Percentiles rank a stretch among this genome's conserved stretches.
Evolutionary conservation across 2,797 vertebrate species (phyloP).

Genomic region (Hypotaenidia okinawae): DNA sequence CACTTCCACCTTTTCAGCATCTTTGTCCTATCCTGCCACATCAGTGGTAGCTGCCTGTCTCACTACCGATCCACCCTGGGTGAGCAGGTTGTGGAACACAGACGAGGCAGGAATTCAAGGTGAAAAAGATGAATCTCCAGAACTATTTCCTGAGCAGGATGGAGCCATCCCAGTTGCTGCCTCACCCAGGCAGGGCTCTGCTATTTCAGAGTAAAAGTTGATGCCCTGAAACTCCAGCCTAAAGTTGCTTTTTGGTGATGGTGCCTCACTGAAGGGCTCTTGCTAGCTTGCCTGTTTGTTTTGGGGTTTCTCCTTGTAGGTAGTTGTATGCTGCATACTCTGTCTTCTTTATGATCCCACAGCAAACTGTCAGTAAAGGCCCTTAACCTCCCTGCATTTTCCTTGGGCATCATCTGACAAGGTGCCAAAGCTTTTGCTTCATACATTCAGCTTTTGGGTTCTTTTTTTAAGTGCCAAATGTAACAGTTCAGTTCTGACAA

Average conservation of each 20-base stretch:
- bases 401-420: not conserved
- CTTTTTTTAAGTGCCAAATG: not conserved
- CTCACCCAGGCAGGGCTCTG: not conserved
- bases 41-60: not conserved
- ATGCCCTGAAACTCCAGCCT: not conserved
- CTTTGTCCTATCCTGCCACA: not conserved
- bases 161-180: not conserved
- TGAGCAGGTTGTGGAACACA: not conserved
- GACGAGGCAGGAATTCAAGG: not conserved
- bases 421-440: not conserved
- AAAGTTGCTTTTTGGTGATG: not conserved
- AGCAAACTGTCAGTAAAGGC: not conserved
- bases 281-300: accelerated
- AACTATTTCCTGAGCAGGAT: not conserved
- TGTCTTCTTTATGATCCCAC: not conserved
- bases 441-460: not conserved
- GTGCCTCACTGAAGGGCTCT: not conserved
- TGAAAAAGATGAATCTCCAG: not conserved
- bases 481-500: not conserved
- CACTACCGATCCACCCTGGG: not conserved
- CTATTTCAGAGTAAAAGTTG: not conserved
- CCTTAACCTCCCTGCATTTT: not conserved
- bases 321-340: not conserved
- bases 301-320: not conserved
- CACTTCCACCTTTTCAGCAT: not conserved